Conservation (phyloP, 1,140 invertebrate genomes). For the Eurosta solidaginis region DNA sequence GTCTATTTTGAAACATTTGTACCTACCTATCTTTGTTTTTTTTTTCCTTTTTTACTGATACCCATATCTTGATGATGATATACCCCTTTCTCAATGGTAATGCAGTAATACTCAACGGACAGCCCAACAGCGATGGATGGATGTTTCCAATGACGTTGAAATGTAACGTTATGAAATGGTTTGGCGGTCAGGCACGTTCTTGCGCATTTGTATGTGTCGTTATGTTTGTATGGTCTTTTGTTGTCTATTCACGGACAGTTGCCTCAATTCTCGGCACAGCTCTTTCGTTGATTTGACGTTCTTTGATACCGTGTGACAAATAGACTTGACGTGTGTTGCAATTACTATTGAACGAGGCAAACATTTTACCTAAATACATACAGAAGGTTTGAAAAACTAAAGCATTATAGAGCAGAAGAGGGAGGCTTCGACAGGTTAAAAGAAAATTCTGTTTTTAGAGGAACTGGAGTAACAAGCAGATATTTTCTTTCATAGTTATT, state of each 20-base stretch:
- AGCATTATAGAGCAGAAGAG: too few relatives aligned
- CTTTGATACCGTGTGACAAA: conserved; percentile 29
- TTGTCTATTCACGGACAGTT: background rate
- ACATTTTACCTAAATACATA: background rate
- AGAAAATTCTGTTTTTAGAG: too few relatives aligned
- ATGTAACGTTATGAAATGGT: background rate
- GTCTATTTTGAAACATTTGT: background rate
- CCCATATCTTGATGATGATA: too few relatives aligned
- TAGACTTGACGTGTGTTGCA: conserved; percentile 3
- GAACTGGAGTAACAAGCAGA: too few relatives aligned
- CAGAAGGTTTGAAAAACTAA: background rate
- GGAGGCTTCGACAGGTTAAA: too few relatives aligned
- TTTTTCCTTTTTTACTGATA: background rate
- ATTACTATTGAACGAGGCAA: background rate
- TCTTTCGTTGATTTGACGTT: background rate
- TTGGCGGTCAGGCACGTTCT: background rate
- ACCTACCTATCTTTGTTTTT: too few relatives aligned
- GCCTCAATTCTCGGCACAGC: background rate
- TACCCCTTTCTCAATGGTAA: background rate
- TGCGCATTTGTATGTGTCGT: background rate
- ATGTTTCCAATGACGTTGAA: background rate
- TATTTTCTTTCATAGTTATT: too few relatives aligned
- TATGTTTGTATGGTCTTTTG: background rate
- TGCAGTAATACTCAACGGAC: background rate
- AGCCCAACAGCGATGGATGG: background rate